phyloP scores from a whole-genome alignment of 2,888 invertebrate species.

The Acronicta alni region DNA sequence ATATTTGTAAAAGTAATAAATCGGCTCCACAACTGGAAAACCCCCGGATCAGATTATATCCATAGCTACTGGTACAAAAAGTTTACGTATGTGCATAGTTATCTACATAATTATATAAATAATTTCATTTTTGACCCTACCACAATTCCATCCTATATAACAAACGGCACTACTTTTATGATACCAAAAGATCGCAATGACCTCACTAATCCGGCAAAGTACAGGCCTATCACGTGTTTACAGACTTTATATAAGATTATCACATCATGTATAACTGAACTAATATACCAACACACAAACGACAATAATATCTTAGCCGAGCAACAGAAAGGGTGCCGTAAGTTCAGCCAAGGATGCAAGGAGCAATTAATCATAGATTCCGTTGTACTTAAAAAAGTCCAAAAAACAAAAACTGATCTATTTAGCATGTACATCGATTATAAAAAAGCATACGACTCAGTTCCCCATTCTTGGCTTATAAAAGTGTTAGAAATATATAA shows the following conservation, averaged over 20 bases:
- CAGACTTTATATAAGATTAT: conserved; percentile 8
- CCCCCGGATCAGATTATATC: too few relatives aligned
- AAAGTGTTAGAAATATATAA: conserved; percentile 27
- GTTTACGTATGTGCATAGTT: too few relatives aligned
- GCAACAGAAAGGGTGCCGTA: too few relatives aligned
- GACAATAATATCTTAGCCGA: conserved; percentile 3
- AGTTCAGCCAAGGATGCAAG: too few relatives aligned
- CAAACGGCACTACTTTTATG: conserved; percentile 13
- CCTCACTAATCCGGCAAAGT: conserved; percentile 7
- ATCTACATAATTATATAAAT: too few relatives aligned
- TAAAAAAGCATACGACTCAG: too few relatives aligned
- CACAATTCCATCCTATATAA: conserved; percentile 7
- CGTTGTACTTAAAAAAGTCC: conserved; percentile 4
- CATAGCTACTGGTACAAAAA: too few relatives aligned
- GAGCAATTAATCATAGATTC: conserved; percentile 23
- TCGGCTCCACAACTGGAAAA: conserved; percentile 2
- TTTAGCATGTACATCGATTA: conserved; percentile 3
- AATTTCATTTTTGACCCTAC: neutral
- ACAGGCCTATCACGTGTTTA: too few relatives aligned
- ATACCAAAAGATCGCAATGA: conserved; percentile 14
- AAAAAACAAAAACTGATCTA: conserved; percentile 14
- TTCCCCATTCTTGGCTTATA: conserved; percentile 25
- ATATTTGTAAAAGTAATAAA: conserved; percentile 8
- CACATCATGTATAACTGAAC: conserved; percentile 11
- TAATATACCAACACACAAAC: conserved; percentile 9